Conservation (phyloP, 2,888 invertebrate species). For the Cephus spinipes region DNA sequence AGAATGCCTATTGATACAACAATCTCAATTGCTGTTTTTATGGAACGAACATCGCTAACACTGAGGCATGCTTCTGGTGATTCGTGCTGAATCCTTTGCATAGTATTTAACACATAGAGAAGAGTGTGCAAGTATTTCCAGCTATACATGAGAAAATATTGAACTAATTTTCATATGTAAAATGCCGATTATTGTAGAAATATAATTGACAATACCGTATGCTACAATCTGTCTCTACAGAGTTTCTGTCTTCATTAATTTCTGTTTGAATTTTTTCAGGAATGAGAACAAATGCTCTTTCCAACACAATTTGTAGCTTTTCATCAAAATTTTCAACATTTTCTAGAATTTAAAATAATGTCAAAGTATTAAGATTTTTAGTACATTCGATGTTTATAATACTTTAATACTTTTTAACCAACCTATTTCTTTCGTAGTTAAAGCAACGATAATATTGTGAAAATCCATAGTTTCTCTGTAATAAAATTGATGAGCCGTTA, state of each 20-base stretch:
- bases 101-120: constrained; percentile 36
- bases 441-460: constrained; percentile 35
- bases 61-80: constrained; percentile 67
- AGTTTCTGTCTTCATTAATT: constrained; percentile 58
- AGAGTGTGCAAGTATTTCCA: constrained; percentile 44
- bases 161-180: background rate
- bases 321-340: constrained; percentile 43
- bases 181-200: constrained; percentile 1
- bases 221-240: constrained; percentile 46
- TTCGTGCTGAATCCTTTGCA: constrained; percentile 33
- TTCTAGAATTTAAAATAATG: constrained; percentile 42
- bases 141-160: constrained; percentile 32
- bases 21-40: constrained; percentile 74
- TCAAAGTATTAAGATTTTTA: background rate
- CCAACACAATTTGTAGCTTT: constrained; percentile 46
- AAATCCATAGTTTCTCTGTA: constrained; percentile 37
- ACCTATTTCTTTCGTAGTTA: constrained; percentile 38
- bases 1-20: constrained; percentile 76
- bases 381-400: background rate
- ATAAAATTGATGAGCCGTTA: background rate
- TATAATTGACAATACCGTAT: constrained; percentile 18
- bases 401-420: constrained; percentile 9
- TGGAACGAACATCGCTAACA: constrained; percentile 75
- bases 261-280: constrained; percentile 64
- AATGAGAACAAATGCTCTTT: constrained; percentile 56